Conservation (phyloP, 2,113 vertebrate species). For the Aspiorhynchus laticeps region DNA sequence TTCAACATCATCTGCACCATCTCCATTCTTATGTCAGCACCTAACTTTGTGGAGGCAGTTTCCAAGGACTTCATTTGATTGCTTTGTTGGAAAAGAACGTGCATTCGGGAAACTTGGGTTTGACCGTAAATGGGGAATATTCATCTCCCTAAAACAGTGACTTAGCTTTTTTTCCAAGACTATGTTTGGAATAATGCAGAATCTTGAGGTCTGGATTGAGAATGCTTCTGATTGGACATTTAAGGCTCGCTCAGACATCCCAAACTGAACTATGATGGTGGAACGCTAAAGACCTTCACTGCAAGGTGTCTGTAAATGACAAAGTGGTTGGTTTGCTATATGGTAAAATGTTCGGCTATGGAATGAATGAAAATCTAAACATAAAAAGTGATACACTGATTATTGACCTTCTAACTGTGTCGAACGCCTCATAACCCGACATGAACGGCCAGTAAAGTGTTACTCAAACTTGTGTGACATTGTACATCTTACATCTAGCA, state of each 20-base stretch:
- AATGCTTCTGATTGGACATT: conserved; percentile 15
- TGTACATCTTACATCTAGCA: conserved; percentile 23
- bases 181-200: conserved; percentile 19
- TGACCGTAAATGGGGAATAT: conserved; percentile 21
- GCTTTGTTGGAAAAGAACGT: not conserved
- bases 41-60: conserved; percentile 80
- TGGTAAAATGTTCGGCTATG: conserved; percentile 4
- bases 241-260: not conserved
- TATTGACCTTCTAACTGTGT: conserved; percentile 31
- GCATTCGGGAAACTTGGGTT: conserved; percentile 2
- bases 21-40: conserved; percentile 82
- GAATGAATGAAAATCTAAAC: conserved; percentile 29
- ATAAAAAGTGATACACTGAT: not conserved
- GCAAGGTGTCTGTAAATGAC: conserved; percentile 7
- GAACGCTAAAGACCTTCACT: conserved; percentile 11
- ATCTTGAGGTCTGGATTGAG: not conserved
- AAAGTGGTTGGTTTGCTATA: not conserved
- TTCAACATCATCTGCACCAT: conserved; percentile 85
- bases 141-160: conserved; percentile 13
- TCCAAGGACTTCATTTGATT: conserved; percentile 81
- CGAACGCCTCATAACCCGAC: conserved; percentile 1
- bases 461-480: conserved; percentile 15
- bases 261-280: not conserved
- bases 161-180: conserved; percentile 15
- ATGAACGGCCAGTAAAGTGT: conserved; percentile 1